Conservation (phyloP, 2,888 invertebrate genomes). For the Chrysotoxum bicinctum region DNA sequence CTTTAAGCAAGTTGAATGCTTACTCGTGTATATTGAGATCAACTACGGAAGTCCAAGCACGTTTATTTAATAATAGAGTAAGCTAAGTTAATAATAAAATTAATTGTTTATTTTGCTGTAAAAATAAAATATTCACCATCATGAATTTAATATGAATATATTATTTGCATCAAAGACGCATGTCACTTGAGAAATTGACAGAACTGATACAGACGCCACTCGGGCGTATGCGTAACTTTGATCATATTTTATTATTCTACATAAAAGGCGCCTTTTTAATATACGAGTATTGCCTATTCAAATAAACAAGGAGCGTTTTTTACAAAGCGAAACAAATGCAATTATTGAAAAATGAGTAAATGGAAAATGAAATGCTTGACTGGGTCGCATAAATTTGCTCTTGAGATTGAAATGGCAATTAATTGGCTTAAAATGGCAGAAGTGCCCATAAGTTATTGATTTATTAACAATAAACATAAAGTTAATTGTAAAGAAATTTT, state of each 20-base stretch:
- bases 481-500: no score
- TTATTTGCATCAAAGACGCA: background rate
- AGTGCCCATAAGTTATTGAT: no score
- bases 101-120: background rate
- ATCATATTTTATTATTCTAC: slow-evolving; percentile 1
- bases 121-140: background rate
- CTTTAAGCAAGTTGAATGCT: background rate
- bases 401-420: no score
- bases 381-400: background rate
- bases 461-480: no score
- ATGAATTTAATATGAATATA: background rate
- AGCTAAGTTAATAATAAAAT: background rate
- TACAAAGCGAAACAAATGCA: background rate
- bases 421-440: no score
- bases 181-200: slow-evolving; percentile 33
- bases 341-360: background rate
- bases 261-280: background rate
- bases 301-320: background rate
- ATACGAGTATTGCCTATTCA: background rate
- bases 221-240: slow-evolving; percentile 59
- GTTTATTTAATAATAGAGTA: background rate
- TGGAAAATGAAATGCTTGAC: background rate
- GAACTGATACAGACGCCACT: slow-evolving; percentile 44
- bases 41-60: slow-evolving; percentile 2
- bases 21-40: background rate